Conservation (phyloP, 2,113 vertebrate species). For the Platichthys flesus region DNA sequence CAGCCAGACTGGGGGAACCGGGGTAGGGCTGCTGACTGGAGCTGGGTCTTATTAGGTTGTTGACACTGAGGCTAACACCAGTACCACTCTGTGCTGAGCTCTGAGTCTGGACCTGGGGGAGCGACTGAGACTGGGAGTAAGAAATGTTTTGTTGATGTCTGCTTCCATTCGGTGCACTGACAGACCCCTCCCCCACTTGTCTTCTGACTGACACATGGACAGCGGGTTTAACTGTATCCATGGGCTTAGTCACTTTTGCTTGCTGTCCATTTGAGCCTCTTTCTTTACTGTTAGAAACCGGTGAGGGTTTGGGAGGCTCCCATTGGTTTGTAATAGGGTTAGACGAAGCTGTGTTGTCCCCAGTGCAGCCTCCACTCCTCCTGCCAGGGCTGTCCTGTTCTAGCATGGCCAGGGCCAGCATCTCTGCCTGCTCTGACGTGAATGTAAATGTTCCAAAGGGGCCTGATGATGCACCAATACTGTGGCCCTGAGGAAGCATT, state of each 20-base stretch:
- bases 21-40: slow-evolving; percentile 87
- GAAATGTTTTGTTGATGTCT: slow-evolving; percentile 83
- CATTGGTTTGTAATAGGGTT: slow-evolving; percentile 75
- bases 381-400: slow-evolving; percentile 90
- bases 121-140: slow-evolving; percentile 79
- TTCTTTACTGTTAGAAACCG: slow-evolving; percentile 78
- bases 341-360: slow-evolving; percentile 69
- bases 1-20: slow-evolving; percentile 84
- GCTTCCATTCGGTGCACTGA: slow-evolving; percentile 80
- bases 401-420: slow-evolving; percentile 94
- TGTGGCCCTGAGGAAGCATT: slow-evolving; percentile 91
- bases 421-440: slow-evolving; percentile 93
- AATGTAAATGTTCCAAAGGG: slow-evolving; percentile 89
- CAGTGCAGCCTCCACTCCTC: slow-evolving; percentile 77
- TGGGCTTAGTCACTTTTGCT: slow-evolving; percentile 72
- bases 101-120: slow-evolving; percentile 66
- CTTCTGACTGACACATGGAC: slow-evolving; percentile 79
- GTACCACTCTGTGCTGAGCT: slow-evolving; percentile 76
- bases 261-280: slow-evolving; percentile 67
- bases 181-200: slow-evolving; percentile 80
- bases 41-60: slow-evolving; percentile 91
- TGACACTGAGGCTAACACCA: slow-evolving; percentile 91
- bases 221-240: slow-evolving; percentile 81
- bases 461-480: slow-evolving; percentile 78
- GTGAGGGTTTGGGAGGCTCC: slow-evolving; percentile 78